Conservation (phyloP, 2,113 vertebrate species). For the Thomomys bottae region DNA sequence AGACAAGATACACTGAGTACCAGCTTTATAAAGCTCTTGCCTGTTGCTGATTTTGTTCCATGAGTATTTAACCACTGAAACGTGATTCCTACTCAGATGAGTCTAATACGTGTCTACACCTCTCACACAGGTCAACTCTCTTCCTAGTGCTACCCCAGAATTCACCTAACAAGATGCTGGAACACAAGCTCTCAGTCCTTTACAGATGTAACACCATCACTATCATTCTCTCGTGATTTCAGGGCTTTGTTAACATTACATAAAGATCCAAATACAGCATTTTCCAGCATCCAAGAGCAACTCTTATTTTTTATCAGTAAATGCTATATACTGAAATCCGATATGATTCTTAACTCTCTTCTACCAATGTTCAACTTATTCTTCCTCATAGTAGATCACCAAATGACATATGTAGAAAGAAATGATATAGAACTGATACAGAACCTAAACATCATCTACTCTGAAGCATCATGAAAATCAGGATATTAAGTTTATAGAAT, state of each 20-base stretch:
- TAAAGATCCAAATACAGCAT: conserved; percentile 29
- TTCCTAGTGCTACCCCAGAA: not conserved
- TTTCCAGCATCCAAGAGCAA: conserved; percentile 34
- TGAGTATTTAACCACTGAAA: not conserved
- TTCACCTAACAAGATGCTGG: not conserved
- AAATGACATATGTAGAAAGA: not conserved
- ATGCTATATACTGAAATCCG: conserved; percentile 36
- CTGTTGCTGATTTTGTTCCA: not conserved
- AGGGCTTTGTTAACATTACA: conserved; percentile 19
- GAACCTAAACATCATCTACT: conserved; percentile 9
- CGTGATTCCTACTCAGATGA: not conserved
- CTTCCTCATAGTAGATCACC: not conserved
- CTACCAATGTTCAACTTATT: conserved; percentile 26
- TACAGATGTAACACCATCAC: conserved; percentile 1
- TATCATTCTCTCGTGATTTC: conserved; percentile 30
- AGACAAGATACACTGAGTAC: not conserved
- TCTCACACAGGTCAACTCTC: not conserved
- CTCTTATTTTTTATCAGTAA: conserved; percentile 37
- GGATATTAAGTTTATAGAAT: not conserved
- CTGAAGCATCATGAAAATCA: conserved; percentile 26
- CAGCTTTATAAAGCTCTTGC: not conserved
- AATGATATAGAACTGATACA: not conserved
- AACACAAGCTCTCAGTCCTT: not conserved
- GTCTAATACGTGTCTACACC: not conserved
- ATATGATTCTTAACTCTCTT: not conserved